A percentile compares a stretch with the other conserved stretches of the same genome.
phyloP scores from a whole-genome alignment of 2,113 vertebrate genomes.

The Leuciscus idus region DNA sequence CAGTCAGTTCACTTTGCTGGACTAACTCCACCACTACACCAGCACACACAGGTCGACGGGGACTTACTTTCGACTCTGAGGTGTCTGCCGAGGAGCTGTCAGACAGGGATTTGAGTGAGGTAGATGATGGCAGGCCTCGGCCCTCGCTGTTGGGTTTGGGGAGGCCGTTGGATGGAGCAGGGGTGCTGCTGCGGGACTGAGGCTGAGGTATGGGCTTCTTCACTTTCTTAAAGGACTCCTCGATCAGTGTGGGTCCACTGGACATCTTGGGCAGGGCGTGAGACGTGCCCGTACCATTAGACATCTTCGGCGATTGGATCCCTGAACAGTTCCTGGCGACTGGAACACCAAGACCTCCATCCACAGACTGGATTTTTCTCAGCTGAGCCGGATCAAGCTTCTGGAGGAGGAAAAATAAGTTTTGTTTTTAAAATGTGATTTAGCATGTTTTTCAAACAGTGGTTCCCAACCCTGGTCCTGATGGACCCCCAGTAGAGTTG shows the following conservation, averaged over 20 bases:
- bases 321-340: slow-evolving; percentile 64
- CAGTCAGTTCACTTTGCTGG: not conserved
- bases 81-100: slow-evolving; percentile 70
- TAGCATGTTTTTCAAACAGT: not conserved
- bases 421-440: not conserved
- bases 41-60: not conserved
- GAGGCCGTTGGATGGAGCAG: slow-evolving; percentile 62
- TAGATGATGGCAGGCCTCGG: slow-evolving; percentile 72
- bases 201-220: slow-evolving; percentile 77
- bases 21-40: not conserved
- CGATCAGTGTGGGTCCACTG: slow-evolving; percentile 62
- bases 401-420: slow-evolving; percentile 53
- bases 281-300: slow-evolving; percentile 68
- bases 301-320: slow-evolving; percentile 67
- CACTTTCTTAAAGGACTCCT: slow-evolving; percentile 76
- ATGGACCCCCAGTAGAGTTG: too few species aligned
- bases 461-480: too few species aligned
- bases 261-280: slow-evolving; percentile 64
- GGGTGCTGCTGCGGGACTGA: slow-evolving; percentile 66
- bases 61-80: slow-evolving; percentile 73
- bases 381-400: slow-evolving; percentile 74
- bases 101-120: slow-evolving; percentile 79
- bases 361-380: slow-evolving; percentile 75
- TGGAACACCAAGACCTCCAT: slow-evolving; percentile 84
- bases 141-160: slow-evolving; percentile 65